Evolutionary conservation across 2,888 invertebrate species (phyloP), one percentile per base, ranked within the genome.

Genomic region (Drosophila ustulata): DNA sequence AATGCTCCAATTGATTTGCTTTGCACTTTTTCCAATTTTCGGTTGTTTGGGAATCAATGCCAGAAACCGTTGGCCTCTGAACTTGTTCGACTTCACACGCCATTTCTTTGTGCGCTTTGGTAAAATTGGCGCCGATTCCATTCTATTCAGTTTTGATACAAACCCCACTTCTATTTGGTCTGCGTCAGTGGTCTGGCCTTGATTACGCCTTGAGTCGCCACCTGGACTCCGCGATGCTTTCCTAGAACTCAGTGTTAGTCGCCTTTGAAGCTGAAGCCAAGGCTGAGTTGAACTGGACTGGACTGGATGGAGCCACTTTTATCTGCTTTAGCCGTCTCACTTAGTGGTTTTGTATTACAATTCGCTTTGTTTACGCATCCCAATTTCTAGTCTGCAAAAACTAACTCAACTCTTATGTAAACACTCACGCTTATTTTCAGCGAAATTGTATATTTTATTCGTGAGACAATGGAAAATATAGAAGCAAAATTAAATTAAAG

Each of bases 321-420:
- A 45, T 13, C 65, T 63, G 66, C 52, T 57, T 59, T 56, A 8
- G 32, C 49, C 32, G 49, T 58, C 66, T 13, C 45, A 51, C 46
- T 59, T 49, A 26, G 8, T 23, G 78, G 73, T 71, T 58, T 81
- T 34, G 32, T 37, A 46, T 73, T 69, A 51, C 71, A 56, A 34
- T 63, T 52, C 39, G 3, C 32, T 63, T 73, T 88, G 71, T 70
- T 66, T 69, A 63, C 59, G 30, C 55, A 66, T 76, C 66, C 75
- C 68, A 41, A 55, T 51, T 30, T 18, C 37, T 26, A 7, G n/a
- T 39, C 47, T 41, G 45, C 28, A 13, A 28, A 30, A 46, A 55
- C 23, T 61, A 58, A 41, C 66, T 58, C 49, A 34, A 64, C 37
- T 49, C 57, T 85, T 71, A 66, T 74, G 59, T 74, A 80, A 72